These are phyloP conservation scores for Gryon sp. DNA, from an alignment of 1,140 invertebrate genomes.

Conservation along the genomic window DNA sequence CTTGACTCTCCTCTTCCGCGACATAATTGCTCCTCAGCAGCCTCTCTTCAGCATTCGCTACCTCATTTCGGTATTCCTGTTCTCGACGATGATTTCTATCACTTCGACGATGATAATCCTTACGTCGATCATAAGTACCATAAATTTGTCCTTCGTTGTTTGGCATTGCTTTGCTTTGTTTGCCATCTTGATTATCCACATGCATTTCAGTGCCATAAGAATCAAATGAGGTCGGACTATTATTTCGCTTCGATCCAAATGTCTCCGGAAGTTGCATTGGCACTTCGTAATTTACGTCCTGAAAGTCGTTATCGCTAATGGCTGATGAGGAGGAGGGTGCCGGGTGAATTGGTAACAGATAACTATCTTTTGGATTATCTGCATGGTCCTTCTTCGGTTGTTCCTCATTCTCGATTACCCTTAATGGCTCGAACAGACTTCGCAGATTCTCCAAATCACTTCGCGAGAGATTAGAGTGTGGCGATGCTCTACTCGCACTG, in stretches of 20 bases:
- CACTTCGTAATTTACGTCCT: constrained; percentile 42
- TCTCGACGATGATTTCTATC: constrained; percentile 23
- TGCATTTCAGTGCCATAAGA: constrained; percentile 5
- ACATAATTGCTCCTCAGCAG: constrained; percentile 11
- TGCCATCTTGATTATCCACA: constrained; percentile 5
- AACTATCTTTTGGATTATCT: constrained; percentile 49
- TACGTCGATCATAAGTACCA: constrained; percentile 21
- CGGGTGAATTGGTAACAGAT: constrained; percentile 42
- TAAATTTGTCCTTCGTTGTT: constrained; percentile 18
- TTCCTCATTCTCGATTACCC: constrained; percentile 39
- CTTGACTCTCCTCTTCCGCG: not conserved
- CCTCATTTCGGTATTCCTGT: constrained; percentile 27
- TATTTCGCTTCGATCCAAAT: constrained; percentile 9
- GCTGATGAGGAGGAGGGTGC: constrained; percentile 15
- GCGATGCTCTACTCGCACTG: constrained; percentile 24
- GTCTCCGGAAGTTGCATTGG: constrained; percentile 25
- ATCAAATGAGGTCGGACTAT: constrained; percentile 21
- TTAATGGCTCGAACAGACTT: constrained; percentile 48
- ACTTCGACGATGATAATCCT: constrained; percentile 37
- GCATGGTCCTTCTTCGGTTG: constrained; percentile 40
- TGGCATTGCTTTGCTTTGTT: too few relatives aligned
- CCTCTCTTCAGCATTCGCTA: constrained; percentile 17
- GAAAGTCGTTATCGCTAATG: constrained; percentile 30
- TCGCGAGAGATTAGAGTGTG: constrained; percentile 60
- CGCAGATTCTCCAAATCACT: constrained; percentile 60